phyloP scores from a whole-genome alignment of 2,113 vertebrate species.

The Rhinolophus sinicus region DNA sequence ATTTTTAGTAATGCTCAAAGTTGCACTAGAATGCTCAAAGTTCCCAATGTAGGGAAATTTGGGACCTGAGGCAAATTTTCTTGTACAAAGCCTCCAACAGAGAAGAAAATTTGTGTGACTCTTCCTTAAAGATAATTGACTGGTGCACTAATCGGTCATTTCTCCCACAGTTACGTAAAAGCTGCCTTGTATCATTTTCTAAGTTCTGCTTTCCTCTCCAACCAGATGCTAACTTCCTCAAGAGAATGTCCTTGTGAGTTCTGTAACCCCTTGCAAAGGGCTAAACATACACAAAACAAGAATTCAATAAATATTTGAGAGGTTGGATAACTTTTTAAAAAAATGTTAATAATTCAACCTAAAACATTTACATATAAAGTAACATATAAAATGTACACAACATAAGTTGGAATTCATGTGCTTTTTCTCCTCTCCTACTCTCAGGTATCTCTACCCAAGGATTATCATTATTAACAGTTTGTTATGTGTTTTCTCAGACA shows the following conservation, averaged over 20 bases:
- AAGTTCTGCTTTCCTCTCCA: constrained; percentile 54
- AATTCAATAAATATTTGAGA: neutral
- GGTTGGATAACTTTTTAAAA: neutral
- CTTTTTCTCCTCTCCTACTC: neutral
- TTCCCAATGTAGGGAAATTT: neutral
- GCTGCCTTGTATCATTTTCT: neutral
- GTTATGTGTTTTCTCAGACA: neutral
- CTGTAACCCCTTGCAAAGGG: neutral
- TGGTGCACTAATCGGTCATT: neutral
- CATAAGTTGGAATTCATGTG: neutral
- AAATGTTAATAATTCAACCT: neutral
- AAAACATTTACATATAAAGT: neutral
- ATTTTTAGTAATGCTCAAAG: neutral
- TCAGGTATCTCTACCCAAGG: neutral
- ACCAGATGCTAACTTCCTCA: neutral
- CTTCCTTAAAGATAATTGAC: neutral
- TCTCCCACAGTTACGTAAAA: neutral
- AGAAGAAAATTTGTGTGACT: neutral
- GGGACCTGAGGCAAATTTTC: neutral
- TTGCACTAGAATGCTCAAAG: too few relatives aligned
- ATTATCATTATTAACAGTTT: neutral
- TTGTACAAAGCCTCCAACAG: neutral
- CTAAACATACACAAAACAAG: neutral
- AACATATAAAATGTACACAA: neutral
- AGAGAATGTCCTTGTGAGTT: neutral